Percentiles rank a stretch among this genome's conserved stretches.
Evolutionary conservation across 92 coral and sea anemone species (phyloP).

Genomic region (Paragorgia papillata): DNA sequence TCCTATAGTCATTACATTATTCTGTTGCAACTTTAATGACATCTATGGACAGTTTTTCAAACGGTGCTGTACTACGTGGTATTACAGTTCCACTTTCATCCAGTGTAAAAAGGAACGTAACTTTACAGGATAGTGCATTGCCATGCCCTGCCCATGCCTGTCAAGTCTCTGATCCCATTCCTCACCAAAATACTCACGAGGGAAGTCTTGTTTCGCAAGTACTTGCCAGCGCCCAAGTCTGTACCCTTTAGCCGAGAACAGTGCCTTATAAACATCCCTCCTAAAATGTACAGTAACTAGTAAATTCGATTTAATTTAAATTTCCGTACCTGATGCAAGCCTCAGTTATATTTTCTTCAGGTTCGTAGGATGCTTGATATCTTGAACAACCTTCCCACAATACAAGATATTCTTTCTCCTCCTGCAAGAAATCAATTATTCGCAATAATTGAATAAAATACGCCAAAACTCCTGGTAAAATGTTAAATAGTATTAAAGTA

Average conservation of each 20-base stretch:
- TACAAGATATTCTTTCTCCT: conserved; percentile 21
- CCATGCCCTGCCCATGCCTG: conserved; percentile 58
- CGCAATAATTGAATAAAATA: background rate
- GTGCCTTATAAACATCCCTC: conserved; percentile 28
- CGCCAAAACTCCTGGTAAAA: background rate
- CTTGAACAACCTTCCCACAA: conserved; percentile 3
- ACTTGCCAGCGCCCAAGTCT: conserved; percentile 12
- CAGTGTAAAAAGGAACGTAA: conserved; percentile 47
- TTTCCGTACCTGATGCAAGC: conserved; percentile 18
- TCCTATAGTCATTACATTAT: too few species aligned
- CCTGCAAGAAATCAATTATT: too few species aligned
- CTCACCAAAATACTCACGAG: background rate
- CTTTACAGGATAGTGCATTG: conserved; percentile 52
- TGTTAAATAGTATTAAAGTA: too few species aligned
- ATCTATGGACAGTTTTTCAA: conserved; percentile 50
- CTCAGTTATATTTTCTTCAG: background rate
- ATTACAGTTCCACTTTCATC: conserved; percentile 12
- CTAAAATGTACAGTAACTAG: conserved; percentile 14
- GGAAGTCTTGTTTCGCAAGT: conserved; percentile 28
- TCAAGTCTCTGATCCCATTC: conserved; percentile 40
- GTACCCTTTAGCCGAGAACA: conserved; percentile 37
- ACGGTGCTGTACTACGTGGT: conserved; percentile 39
- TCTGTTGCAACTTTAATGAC: conserved; percentile 62
- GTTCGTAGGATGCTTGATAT: conserved; percentile 12
- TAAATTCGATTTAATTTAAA: background rate